Percentiles rank a stretch among this genome's conserved stretches.
phyloP scores from a whole-genome alignment of 1,140 invertebrate genomes.

The Aporrectodea caliginosa region DNA sequence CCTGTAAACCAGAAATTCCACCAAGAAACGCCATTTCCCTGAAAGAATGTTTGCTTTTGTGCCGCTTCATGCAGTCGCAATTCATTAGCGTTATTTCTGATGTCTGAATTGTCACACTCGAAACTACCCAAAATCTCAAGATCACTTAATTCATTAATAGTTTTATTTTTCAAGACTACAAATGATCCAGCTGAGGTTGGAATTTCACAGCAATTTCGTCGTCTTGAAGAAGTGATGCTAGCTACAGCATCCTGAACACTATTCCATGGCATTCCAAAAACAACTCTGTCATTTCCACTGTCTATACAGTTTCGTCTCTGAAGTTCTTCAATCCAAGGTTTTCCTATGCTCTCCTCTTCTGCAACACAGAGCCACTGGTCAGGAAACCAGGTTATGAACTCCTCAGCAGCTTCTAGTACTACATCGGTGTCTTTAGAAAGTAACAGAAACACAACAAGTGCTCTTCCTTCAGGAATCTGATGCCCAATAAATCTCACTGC shows the following conservation, averaged over 20 bases:
- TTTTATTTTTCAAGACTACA: constrained; percentile 36
- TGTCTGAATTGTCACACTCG: constrained; percentile 33
- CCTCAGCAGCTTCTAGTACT: constrained; percentile 41
- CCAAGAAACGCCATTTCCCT: constrained; percentile 38
- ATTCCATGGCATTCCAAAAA: constrained; percentile 38
- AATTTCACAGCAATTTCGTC: constrained; percentile 19
- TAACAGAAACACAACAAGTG: constrained; percentile 38
- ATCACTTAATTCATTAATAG: constrained; percentile 37
- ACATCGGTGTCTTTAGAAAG: constrained; percentile 40
- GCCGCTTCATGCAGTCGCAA: constrained; percentile 23
- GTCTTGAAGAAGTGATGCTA: constrained; percentile 17
- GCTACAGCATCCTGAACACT: constrained; percentile 35
- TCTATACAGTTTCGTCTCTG: constrained; percentile 29
- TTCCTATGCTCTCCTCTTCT: constrained; percentile 33
- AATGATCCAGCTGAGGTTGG: constrained; percentile 38
- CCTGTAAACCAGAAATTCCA: constrained; percentile 40
- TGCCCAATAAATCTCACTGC: constrained; percentile 35
- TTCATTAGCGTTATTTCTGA: constrained; percentile 24
- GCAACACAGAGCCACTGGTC: constrained; percentile 41
- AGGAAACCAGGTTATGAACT: constrained; percentile 37
- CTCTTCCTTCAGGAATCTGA: constrained; percentile 39
- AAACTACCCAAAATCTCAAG: constrained; percentile 38
- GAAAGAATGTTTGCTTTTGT: constrained; percentile 38
- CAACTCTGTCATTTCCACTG: constrained; percentile 29
- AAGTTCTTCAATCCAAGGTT: constrained; percentile 32